These are phyloP conservation scores for Augiades crinisus DNA, from an alignment of 2,888 invertebrate genomes.

Conservation along the genomic window DNA sequence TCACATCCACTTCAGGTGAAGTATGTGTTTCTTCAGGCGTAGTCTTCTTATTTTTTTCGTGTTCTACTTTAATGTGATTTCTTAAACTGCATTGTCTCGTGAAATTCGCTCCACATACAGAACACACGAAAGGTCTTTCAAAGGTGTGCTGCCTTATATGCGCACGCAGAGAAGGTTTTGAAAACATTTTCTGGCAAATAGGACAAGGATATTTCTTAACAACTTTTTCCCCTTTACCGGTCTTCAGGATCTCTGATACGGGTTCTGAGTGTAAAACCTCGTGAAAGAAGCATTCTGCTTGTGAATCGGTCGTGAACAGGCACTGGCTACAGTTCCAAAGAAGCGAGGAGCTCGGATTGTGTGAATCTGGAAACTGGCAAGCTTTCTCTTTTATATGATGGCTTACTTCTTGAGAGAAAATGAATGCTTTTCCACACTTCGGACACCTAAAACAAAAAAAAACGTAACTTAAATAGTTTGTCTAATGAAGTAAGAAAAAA, in stretches of 20 bases:
- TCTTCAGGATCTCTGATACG: constrained; percentile 43
- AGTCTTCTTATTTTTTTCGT: constrained; percentile 60
- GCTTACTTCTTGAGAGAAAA: constrained; percentile 87
- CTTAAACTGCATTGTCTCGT: constrained; percentile 84
- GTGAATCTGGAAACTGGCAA: constrained; percentile 66
- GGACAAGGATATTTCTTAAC: constrained; percentile 83
- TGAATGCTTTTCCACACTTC: constrained; percentile 86
- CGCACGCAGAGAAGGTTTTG: constrained; percentile 84
- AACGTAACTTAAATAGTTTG: background rate
- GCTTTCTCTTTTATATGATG: constrained; percentile 84
- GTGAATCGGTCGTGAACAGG: constrained; percentile 82
- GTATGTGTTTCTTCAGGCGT: too few species aligned
- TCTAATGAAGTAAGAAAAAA: background rate
- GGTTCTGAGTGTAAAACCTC: constrained; percentile 84
- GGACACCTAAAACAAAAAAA: constrained; percentile 80
- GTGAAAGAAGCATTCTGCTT: constrained; percentile 88
- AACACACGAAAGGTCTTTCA: constrained; percentile 86
- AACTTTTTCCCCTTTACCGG: constrained; percentile 43
- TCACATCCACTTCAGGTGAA: too few species aligned
- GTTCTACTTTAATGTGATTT: constrained; percentile 81
- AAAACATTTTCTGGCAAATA: constrained; percentile 83
- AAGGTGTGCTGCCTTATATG: constrained; percentile 88
- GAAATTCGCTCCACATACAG: constrained; percentile 83
- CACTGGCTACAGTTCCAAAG: constrained; percentile 83
- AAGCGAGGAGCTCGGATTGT: constrained; percentile 44